Base-by-base conservation (phyloP, 2,888 invertebrate genomes). In the Phaedon cochleariae region DNA sequence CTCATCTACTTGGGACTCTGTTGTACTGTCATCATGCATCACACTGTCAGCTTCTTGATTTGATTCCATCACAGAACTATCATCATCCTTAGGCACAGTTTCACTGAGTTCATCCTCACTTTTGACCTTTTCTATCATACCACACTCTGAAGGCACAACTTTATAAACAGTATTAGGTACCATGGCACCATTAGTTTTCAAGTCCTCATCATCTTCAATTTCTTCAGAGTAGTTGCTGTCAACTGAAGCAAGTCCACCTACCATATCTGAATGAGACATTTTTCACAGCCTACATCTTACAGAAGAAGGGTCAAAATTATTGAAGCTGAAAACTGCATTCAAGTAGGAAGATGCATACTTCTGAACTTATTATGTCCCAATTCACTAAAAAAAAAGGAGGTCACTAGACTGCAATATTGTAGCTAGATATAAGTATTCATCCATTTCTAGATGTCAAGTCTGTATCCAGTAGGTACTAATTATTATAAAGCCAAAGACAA, bases 101-200 rank as follows among this genome's bases (percentile, higher is more conserved):
- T 64, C 65, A 22, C 55, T 41, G n/a, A 65, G 58, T 54, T 67
- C 63, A 62, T 68, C 63, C 41, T 70, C 66, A 2, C 57, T 65
- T 34, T 64, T 57, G 45, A 62, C 48, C 15, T 63, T 63, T 61
- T 71, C 64, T 41, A 59, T 59, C 52, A 51, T 60, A 45, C 60
- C 55, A 60, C 67, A 67, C 34, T 68, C 62, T 10, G 75, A 73
- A 41, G 74, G 71, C 64, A 73, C 72, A 20, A 76, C 74, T 59
- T 79, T 78, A 72, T 80, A 80, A 64, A 81, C 69, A 71, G 81
- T 82, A 71, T 82, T 83, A 69, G 82, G 82, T 61, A 80, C 73
- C 57, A 73, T 64, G 31, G 74, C 72, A 67, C 79, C 80, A 63
- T 78, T 79, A 29, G 77, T 64, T 62, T 73, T 74, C 53, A 58